Conservation (phyloP, 2,113 vertebrate genomes). For the Cavia porcellus region DNA sequence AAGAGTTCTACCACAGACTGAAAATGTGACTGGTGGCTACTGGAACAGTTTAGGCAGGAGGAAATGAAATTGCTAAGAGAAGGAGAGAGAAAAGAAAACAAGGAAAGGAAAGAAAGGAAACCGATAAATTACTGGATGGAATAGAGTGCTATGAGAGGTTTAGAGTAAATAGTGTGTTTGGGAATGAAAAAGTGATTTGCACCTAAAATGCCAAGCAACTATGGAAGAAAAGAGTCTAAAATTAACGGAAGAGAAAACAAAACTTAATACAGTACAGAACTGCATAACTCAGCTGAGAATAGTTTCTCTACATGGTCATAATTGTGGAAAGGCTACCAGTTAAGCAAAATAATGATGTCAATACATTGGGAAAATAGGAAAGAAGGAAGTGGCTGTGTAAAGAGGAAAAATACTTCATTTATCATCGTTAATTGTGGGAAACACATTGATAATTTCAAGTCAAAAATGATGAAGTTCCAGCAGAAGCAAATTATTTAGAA, state of each 20-base stretch:
- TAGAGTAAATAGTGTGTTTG: not conserved
- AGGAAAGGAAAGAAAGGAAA: not conserved
- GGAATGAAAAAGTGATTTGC: not conserved
- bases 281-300: not conserved
- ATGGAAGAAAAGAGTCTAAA: not conserved
- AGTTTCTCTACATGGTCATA: not conserved
- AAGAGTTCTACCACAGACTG: not conserved
- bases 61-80: not conserved
- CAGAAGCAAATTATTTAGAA: not conserved
- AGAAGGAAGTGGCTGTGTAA: not conserved
- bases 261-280: not conserved
- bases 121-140: not conserved
- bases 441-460: not conserved
- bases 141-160: not conserved
- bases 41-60: not conserved
- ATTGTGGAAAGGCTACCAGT: not conserved
- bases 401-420: not conserved
- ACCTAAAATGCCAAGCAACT: conserved; percentile 19
- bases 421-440: not conserved
- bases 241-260: conserved; percentile 27
- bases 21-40: not conserved
- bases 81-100: not conserved
- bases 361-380: not conserved
- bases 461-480: not conserved
- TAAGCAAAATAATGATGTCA: not conserved